Conservation (phyloP, 2,113 vertebrate species). For the Carassius carassius region DNA sequence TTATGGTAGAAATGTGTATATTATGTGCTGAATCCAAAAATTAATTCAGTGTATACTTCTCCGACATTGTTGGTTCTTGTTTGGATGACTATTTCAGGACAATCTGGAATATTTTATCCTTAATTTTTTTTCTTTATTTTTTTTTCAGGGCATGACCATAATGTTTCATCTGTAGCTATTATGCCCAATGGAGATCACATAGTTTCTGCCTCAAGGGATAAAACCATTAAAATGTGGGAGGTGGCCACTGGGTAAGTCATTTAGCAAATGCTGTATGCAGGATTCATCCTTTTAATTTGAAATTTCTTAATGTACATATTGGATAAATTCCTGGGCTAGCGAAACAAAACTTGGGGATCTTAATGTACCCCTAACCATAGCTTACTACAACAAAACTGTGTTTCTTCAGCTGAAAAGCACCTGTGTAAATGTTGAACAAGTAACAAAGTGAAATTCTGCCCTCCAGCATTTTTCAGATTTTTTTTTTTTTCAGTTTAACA, state of each 20-base stretch:
- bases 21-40: conserved; percentile 11
- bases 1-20: conserved; percentile 24
- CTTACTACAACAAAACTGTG: neutral
- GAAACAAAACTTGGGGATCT: neutral
- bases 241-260: conserved; percentile 94
- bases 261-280: no score
- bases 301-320: no score
- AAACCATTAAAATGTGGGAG: conserved; percentile 98
- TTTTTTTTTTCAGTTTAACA: no score
- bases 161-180: conserved; percentile 99
- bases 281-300: no score
- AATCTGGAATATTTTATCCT: neutral
- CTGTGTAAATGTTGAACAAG: neutral
- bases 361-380: neutral
- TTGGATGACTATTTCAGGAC: conserved; percentile 24
- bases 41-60: neutral
- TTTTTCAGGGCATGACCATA: conserved; percentile 93
- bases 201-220: conserved; percentile 62
- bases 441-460: no score
- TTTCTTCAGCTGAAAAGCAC: neutral
- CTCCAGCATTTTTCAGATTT: no score
- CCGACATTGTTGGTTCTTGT: neutral
- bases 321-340: no score
- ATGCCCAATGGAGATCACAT: conserved; percentile 99
- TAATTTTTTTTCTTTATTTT: neutral